A percentile compares a stretch with the other conserved stretches of the same genome.
These are phyloP conservation scores for Tanaodytes sp. DNA, from an alignment of 2,888 invertebrate species.

Conservation along the genomic window DNA sequence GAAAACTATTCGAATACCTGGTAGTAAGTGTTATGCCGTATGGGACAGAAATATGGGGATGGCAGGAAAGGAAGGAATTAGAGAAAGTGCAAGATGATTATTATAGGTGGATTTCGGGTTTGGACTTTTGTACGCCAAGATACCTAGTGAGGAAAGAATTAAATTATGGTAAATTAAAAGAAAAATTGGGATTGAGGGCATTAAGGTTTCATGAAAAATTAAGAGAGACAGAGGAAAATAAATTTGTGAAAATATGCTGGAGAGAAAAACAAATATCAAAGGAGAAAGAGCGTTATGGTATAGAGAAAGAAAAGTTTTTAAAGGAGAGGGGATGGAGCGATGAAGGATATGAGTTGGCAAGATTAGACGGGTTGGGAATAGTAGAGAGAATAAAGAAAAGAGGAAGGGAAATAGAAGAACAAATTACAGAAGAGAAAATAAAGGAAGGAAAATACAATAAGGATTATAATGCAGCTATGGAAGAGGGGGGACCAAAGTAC, in stretches of 20 bases:
- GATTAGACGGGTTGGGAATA: background rate
- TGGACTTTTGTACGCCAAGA: slow-evolving; percentile 14
- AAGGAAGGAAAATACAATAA: background rate
- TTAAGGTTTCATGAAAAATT: slow-evolving; percentile 18
- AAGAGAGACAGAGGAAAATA: background rate
- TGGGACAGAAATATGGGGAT: slow-evolving; percentile 22
- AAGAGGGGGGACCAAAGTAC: background rate
- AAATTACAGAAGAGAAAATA: background rate
- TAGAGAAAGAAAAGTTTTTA: background rate
- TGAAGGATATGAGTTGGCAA: background rate
- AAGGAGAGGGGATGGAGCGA: background rate
- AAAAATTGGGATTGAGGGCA: slow-evolving; percentile 1
- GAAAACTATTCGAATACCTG: background rate
- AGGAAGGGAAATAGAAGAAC: background rate
- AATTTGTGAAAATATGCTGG: slow-evolving; percentile 9
- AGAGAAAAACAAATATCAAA: background rate
- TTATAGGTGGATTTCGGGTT: slow-evolving; percentile 10
- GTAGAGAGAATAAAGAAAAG: background rate
- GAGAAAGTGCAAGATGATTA: slow-evolving; percentile 13
- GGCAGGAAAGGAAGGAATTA: slow-evolving; percentile 5
- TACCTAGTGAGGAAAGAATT: slow-evolving; percentile 17
- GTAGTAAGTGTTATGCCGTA: slow-evolving; percentile 3
- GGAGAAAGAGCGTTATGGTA: background rate
- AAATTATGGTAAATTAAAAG: background rate
- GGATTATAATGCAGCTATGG: background rate